Conservation (phyloP, 2,888 invertebrate genomes). For the Pyralis farinalis region DNA sequence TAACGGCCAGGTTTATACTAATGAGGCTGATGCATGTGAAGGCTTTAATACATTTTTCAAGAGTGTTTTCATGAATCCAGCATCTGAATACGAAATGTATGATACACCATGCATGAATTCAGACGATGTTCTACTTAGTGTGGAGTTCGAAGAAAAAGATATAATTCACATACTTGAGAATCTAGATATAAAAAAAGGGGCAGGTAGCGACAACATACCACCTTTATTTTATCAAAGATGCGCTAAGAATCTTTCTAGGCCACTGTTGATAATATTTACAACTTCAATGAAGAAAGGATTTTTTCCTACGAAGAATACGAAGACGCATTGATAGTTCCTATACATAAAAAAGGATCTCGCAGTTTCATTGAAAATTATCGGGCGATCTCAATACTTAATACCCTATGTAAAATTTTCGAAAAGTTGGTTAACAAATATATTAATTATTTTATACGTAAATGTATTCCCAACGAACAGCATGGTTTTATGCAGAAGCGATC, state of each 20-base stretch:
- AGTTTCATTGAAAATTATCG: too few relatives aligned
- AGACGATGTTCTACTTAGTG: too few relatives aligned
- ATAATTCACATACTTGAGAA: not conserved
- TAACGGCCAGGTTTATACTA: not conserved
- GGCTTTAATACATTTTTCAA: conserved; percentile 6
- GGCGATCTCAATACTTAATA: too few relatives aligned
- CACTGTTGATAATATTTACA: not conserved
- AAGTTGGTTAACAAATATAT: not conserved
- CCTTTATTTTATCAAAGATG: not conserved
- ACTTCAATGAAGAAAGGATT: not conserved
- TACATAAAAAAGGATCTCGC: not conserved
- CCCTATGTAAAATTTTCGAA: not conserved
- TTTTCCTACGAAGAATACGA: not conserved
- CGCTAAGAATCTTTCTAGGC: not conserved
- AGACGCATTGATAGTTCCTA: not conserved
- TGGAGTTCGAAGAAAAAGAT: too few relatives aligned
- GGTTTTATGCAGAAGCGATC: not conserved
- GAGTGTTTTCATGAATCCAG: conserved; percentile 1
- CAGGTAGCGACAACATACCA: conserved; percentile 2
- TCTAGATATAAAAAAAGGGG: not conserved
- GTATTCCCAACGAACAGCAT: not conserved
- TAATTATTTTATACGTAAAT: not conserved
- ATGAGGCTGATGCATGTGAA: not conserved
- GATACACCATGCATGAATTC: too few relatives aligned
- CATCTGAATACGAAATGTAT: not conserved